Evolutionary conservation across 1,140 invertebrate species (phyloP).

Genomic region (Archegozetes longisetosus): DNA sequence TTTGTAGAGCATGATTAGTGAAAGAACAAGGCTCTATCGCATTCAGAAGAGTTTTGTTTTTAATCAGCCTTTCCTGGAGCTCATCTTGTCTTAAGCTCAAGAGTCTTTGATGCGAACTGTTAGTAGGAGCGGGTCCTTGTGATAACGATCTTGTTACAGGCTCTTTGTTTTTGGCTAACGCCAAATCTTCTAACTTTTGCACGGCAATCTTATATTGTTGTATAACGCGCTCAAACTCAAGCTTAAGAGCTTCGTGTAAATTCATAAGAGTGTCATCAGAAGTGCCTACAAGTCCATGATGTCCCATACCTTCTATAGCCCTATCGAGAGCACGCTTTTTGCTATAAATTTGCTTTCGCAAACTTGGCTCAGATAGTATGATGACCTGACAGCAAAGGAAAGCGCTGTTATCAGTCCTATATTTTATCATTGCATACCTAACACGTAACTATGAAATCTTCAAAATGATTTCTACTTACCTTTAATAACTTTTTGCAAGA

Average conservation of each 20-base stretch:
- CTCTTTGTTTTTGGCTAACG: slow-evolving; percentile 31
- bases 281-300: slow-evolving; percentile 60
- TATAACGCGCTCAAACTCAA: slow-evolving; percentile 59
- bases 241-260: slow-evolving; percentile 10
- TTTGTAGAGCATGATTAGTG: slow-evolving; percentile 37
- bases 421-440: too few relatives aligned
- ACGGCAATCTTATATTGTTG: slow-evolving; percentile 72
- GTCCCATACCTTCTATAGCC: slow-evolving; percentile 63
- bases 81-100: slow-evolving; percentile 55
- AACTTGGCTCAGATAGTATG: slow-evolving; percentile 37
- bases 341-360: slow-evolving; percentile 40
- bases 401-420: too few relatives aligned
- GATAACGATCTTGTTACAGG: slow-evolving; percentile 27
- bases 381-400: slow-evolving; percentile 28
- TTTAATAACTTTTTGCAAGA: slow-evolving; percentile 40
- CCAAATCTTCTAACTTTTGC: slow-evolving; percentile 66
- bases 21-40: slow-evolving; percentile 49
- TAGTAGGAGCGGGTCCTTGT: slow-evolving; percentile 59
- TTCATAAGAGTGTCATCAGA: slow-evolving; percentile 38
- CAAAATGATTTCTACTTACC: slow-evolving; percentile 18
- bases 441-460: too few relatives aligned
- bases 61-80: slow-evolving; percentile 65
- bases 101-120: slow-evolving; percentile 52
- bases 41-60: slow-evolving; percentile 74
- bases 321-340: slow-evolving; percentile 54